Evolutionary conservation across 23 tunicate genomes (phyloP), one percentile per base, ranked within the genome.

Genomic region (Pegea sp.): DNA sequence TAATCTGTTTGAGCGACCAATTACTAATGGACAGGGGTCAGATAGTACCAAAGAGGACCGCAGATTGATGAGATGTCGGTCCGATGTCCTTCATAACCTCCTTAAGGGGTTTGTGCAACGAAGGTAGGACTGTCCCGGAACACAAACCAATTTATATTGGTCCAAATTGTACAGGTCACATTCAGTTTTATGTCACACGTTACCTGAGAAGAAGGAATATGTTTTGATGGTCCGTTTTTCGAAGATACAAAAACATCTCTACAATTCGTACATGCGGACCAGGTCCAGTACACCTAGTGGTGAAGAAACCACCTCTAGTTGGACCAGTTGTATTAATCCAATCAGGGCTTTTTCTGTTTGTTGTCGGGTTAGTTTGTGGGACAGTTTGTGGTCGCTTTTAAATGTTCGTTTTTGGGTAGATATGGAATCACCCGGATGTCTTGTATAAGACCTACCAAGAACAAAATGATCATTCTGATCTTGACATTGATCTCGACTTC

Each of bases 401-500:
- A 30, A 22, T 22, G 18, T 57, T 30, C 19, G 30, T 3, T 31
- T 57, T 57, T 52, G 4, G 60, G 11, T 52, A 89, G 90, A 89
- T 89, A 22, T 89, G 98, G 98, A 89, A 89, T 28, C 98, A 89
- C 33, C 90, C 90, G 49, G 98, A 89, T 53, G 81, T 89, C 2
- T 48, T 89, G 44, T 77, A 89, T 50, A 63, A 68, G 18, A 57
- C 91, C 3, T 84, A 69, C 26, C 65, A 38, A 20, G 64, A 69
- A 30, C 61, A 76, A 49, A 42, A 38, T 1, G 92, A 71, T 24
- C 58, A 54, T 29, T 33, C 1, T 34, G 62, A 32, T 18, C 54
- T 77, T 3, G 90, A 77, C 42, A 62, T 60, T 24, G 93, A 81
- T 44, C 49, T 81, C 52, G 79, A 87, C 50, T 27, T 75, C 50